Conservation (phyloP, 2,888 invertebrate species). For the Volucella inanis region DNA sequence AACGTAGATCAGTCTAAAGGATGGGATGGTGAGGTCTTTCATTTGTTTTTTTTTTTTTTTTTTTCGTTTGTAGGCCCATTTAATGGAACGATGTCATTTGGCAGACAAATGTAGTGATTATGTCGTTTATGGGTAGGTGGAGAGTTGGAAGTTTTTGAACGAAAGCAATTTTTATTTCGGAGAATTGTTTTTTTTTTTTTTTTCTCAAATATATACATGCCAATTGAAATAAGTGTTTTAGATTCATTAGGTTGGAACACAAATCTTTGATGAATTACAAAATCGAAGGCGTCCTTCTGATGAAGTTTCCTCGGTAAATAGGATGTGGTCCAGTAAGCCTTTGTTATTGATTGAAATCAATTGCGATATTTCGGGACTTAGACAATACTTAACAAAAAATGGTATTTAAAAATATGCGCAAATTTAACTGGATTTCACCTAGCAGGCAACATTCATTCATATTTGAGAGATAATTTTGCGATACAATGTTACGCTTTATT, state of each 20-base stretch:
- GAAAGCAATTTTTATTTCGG: slow-evolving; percentile 42
- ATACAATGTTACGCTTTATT: no score
- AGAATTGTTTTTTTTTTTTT: slow-evolving; percentile 2
- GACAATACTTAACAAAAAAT: no score
- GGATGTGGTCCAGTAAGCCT: no score
- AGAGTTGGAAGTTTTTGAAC: slow-evolving; percentile 3
- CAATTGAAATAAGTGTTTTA: background rate
- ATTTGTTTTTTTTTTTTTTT: slow-evolving; percentile 3
- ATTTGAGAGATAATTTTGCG: no score
- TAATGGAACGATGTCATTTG: slow-evolving; percentile 62
- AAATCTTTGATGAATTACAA: no score
- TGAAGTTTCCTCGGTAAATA: no score
- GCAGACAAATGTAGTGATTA: slow-evolving; percentile 62
- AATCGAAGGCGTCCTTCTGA: no score
- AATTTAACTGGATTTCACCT: no score
- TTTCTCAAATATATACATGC: background rate
- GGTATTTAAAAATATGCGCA: no score
- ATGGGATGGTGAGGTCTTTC: background rate
- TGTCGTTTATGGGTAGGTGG: slow-evolving; percentile 36
- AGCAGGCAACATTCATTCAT: no score
- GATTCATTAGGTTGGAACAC: background rate
- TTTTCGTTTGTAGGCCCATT: slow-evolving; percentile 21
- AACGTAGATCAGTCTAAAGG: slow-evolving; percentile 20
- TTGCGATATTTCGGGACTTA: no score
- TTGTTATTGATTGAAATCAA: no score